A percentile compares a stretch with the other conserved stretches of the same genome.
Evolutionary conservation across 1,140 invertebrate species (phyloP).

Genomic region (Ips nitidus): DNA sequence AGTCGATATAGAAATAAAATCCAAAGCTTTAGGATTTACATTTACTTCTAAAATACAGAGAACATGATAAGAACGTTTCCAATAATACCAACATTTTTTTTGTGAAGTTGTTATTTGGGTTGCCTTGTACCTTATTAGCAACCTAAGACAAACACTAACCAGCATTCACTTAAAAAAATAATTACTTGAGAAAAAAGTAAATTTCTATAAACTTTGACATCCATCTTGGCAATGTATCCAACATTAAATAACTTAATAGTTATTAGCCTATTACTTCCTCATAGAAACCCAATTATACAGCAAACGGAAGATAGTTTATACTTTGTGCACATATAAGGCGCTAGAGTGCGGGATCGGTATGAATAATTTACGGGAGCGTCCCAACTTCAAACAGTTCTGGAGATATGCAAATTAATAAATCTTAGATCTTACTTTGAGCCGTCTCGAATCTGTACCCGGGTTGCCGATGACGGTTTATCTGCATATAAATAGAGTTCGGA

Average conservation of each 20-base stretch:
- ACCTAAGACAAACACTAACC: too few species aligned
- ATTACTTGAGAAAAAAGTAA: too few species aligned
- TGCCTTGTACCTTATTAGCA: too few species aligned
- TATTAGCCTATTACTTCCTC: slow-evolving; percentile 17
- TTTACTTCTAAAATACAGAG: too few species aligned
- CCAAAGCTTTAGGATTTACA: too few species aligned
- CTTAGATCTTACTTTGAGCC: slow-evolving; percentile 48
- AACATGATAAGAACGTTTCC: too few species aligned
- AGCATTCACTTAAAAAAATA: too few species aligned
- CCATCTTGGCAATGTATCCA: too few species aligned
- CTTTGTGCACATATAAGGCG: slow-evolving; percentile 37
- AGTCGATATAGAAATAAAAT: too few species aligned
- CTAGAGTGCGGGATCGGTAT: slow-evolving; percentile 40
- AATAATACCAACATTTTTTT: too few species aligned
- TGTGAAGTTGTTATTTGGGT: too few species aligned
- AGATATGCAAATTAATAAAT: slow-evolving; percentile 51
- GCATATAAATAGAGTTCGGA: slow-evolving; percentile 46
- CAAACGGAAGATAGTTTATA: slow-evolving; percentile 31
- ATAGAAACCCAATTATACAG: slow-evolving; percentile 36
- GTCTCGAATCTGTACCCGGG: slow-evolving; percentile 40
- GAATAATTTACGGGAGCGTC: slow-evolving; percentile 47
- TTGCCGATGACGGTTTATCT: slow-evolving; percentile 35
- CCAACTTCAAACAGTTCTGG: slow-evolving; percentile 43
- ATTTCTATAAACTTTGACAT: too few species aligned
- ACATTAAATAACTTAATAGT: neutral